phyloP scores from a whole-genome alignment of 2,888 invertebrate genomes.

The Crematogaster levior region DNA sequence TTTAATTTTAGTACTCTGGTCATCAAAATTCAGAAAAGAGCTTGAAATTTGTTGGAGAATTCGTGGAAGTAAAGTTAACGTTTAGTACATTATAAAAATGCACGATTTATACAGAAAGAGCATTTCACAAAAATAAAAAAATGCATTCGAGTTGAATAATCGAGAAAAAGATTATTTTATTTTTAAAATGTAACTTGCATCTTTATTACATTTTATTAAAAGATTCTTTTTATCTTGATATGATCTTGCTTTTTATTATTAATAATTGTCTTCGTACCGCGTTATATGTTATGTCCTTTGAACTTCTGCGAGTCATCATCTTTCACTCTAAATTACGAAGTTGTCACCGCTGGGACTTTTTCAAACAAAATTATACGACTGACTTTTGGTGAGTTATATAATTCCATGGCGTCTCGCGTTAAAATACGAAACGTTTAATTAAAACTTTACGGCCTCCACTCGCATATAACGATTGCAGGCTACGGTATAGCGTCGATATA shows the following conservation, averaged over 20 bases:
- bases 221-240: neutral
- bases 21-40: neutral
- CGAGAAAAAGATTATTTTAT: neutral
- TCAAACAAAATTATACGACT: conserved; percentile 7
- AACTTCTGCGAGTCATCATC: conserved; percentile 18
- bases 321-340: conserved; percentile 41
- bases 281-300: neutral
- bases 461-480: conserved; percentile 22
- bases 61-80: neutral
- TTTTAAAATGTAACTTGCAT: neutral
- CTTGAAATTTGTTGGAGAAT: neutral
- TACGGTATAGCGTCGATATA: conserved; percentile 25
- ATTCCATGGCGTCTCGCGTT: conserved; percentile 12
- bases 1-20: neutral
- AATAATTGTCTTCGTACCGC: neutral
- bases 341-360: conserved; percentile 44
- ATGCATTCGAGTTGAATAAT: neutral
- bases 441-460: conserved; percentile 41
- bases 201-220: neutral
- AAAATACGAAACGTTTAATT: conserved; percentile 53
- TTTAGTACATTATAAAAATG: neutral
- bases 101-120: neutral
- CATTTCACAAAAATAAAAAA: neutral
- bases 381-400: conserved; percentile 35
- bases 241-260: neutral